Conservation (phyloP, 1,140 invertebrate species). For the Zaprionus kolodkinae region DNA sequence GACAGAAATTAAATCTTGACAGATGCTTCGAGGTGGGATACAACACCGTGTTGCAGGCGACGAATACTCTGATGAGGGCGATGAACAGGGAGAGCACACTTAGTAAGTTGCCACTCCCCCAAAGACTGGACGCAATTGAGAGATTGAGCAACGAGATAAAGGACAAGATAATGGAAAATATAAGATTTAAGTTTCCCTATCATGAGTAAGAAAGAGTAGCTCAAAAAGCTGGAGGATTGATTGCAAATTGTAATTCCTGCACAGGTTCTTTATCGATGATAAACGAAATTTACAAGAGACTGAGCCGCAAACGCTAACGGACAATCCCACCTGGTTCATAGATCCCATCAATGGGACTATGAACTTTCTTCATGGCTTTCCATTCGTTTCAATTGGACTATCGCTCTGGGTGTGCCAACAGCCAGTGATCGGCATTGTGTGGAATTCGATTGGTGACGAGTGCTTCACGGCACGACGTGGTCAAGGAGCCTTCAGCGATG, state of each 20-base stretch:
- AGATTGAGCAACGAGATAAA: constrained; percentile 97
- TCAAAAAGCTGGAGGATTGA: neutral
- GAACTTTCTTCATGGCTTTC: constrained; percentile 94
- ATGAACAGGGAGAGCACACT: neutral
- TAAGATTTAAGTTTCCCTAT: constrained; percentile 90
- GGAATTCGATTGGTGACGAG: constrained; percentile 93
- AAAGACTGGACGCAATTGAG: constrained; percentile 86
- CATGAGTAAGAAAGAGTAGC: constrained; percentile 88
- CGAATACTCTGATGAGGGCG: neutral
- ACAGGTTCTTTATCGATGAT: constrained; percentile 98
- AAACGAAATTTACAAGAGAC: constrained; percentile 87
- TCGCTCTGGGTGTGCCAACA: constrained; percentile 89
- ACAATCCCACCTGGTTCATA: constrained; percentile 98
- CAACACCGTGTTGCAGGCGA: neutral
- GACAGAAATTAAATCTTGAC: neutral
- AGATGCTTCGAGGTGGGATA: constrained; percentile 17
- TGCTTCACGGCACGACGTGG: constrained; percentile 93
- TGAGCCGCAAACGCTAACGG: constrained; percentile 89
- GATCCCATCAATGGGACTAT: constrained; percentile 95
- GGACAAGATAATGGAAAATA: constrained; percentile 89
- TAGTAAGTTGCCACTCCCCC: neutral
- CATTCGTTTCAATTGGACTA: constrained; percentile 91
- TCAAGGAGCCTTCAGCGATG: constrained; percentile 94
- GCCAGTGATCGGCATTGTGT: constrained; percentile 91
- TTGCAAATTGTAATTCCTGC: constrained; percentile 41